These are phyloP conservation scores for Heterotilapia buettikoferi DNA, from an alignment of 2,113 vertebrate genomes.

Conservation along the genomic window DNA sequence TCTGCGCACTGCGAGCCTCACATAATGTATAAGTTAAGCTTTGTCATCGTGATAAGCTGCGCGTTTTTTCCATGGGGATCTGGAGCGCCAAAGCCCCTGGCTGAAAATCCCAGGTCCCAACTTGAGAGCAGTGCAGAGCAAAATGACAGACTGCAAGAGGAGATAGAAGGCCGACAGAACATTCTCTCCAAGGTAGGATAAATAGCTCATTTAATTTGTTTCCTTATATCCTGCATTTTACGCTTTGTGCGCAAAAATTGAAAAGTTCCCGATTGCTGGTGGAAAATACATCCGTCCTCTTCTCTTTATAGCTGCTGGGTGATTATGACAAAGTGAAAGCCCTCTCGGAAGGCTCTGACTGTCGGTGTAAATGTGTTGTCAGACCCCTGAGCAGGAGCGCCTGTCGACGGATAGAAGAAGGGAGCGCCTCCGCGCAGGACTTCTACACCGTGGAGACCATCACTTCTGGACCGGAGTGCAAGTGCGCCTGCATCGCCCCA, in stretches of 20 bases:
- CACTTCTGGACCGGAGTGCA: constrained; percentile 86
- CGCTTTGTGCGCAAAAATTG: neutral
- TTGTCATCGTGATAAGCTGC: constrained; percentile 33
- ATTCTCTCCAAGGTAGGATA: constrained; percentile 81
- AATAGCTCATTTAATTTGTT: neutral
- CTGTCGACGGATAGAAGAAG: constrained; percentile 79
- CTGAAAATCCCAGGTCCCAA: neutral
- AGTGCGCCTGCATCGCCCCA: constrained; percentile 90
- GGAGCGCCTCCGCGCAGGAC: constrained; percentile 72
- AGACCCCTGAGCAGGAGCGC: constrained; percentile 85
- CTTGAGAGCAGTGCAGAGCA: neutral
- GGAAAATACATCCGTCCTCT: constrained; percentile 62
- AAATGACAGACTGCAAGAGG: constrained; percentile 66
- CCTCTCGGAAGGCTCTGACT: constrained; percentile 91
- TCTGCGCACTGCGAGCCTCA: neutral
- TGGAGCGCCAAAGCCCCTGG: constrained; percentile 24
- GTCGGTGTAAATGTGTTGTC: constrained; percentile 93
- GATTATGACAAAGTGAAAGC: constrained; percentile 97
- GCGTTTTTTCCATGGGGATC: constrained; percentile 13
- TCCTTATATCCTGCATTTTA: neutral
- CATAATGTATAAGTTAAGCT: constrained; percentile 39
- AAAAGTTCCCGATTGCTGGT: constrained; percentile 15
- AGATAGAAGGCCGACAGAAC: constrained; percentile 76
- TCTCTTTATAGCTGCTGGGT: constrained; percentile 83
- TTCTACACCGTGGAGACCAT: constrained; percentile 92